These are phyloP conservation scores for Bettongia penicillata DNA, from an alignment of 2,113 vertebrate species.

Conservation along the genomic window DNA sequence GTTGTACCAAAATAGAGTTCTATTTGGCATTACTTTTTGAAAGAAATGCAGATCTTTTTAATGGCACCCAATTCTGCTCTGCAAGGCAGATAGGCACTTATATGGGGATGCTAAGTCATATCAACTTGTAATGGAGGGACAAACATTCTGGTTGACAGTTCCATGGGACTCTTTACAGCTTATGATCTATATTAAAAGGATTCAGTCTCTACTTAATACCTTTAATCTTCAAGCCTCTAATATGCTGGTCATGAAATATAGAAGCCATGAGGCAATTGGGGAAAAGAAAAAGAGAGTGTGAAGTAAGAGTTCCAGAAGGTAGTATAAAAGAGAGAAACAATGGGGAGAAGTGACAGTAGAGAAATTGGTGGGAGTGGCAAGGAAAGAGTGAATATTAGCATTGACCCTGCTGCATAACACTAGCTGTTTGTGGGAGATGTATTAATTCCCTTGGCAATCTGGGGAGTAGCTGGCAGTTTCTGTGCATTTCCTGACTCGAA, in stretches of 20 bases:
- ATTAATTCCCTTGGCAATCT: slow-evolving; percentile 3
- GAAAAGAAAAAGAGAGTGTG: background rate
- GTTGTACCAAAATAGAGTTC: background rate
- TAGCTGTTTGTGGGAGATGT: background rate
- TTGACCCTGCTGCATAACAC: background rate
- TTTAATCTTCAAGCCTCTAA: background rate
- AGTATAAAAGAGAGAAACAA: background rate
- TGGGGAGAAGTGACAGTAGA: background rate
- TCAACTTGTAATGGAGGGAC: background rate
- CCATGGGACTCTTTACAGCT: rapidly evolving
- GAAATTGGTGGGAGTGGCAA: background rate
- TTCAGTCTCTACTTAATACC: background rate
- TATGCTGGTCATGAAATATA: background rate
- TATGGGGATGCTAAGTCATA: background rate
- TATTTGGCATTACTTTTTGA: background rate
- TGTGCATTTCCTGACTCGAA: background rate
- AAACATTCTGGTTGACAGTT: background rate
- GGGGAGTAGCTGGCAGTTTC: background rate
- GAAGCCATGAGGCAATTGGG: background rate
- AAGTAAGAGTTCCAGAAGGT: background rate
- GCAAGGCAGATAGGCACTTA: background rate
- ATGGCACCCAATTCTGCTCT: background rate
- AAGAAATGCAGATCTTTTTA: background rate
- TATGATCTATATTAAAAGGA: background rate
- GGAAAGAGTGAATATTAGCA: slow-evolving; percentile 9